phyloP scores from a whole-genome alignment of 2,888 invertebrate genomes.

The Phorcus lineatus region DNA sequence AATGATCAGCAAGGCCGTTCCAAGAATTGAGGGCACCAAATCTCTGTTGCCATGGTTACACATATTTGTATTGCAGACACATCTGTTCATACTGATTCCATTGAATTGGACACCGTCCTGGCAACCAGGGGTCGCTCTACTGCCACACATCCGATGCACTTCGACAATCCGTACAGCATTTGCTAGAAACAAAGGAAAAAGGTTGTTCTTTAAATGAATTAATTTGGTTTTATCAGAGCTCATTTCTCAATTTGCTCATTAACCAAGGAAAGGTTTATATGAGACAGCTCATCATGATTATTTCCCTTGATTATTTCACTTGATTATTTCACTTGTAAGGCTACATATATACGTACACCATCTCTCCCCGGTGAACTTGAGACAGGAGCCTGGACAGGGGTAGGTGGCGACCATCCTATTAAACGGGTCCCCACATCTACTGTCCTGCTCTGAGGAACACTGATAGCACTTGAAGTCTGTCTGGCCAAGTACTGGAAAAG shows the following conservation, averaged over 20 bases:
- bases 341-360: conserved; percentile 14
- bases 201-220: no score
- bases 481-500: not conserved
- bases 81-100: conserved; percentile 33
- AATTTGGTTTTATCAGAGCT: no score
- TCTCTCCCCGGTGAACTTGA: conserved; percentile 37
- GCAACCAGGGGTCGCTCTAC: conserved; percentile 24
- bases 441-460: conserved; percentile 30
- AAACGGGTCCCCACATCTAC: conserved; percentile 42
- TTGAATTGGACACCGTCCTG: conserved; percentile 17
- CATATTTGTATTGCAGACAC: conserved; percentile 40
- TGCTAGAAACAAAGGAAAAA: conserved; percentile 27
- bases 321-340: no score
- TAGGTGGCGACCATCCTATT: conserved; percentile 28
- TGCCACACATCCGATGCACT: conserved; percentile 34
- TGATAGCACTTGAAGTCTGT: conserved; percentile 28
- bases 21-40: not conserved
- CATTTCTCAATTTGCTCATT: no score
- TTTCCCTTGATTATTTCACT: no score
- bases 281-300: no score
- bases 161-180: conserved; percentile 26
- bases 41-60: conserved; percentile 34
- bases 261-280: no score
- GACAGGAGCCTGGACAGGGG: conserved; percentile 39
- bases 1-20: no score